A percentile compares a stretch with the other conserved stretches of the same genome.
phyloP scores from a whole-genome alignment of 2,888 invertebrate genomes.

The Nudaria mundana region DNA sequence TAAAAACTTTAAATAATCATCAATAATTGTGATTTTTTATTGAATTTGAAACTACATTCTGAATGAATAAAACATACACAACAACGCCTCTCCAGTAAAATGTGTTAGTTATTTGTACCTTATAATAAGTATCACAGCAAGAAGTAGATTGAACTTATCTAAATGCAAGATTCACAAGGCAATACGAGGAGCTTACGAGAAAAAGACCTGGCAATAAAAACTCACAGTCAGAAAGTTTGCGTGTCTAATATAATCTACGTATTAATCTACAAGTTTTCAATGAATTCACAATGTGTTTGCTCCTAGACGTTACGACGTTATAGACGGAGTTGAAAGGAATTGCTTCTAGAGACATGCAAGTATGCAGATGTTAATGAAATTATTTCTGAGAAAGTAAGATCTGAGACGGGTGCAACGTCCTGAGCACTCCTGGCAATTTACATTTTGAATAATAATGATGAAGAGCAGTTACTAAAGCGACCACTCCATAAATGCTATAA shows the following conservation, averaged over 20 bases:
- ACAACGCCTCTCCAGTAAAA: no score
- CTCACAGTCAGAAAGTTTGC: no score
- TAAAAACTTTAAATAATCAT: constrained; percentile 25
- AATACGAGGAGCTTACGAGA: no score
- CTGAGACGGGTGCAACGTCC: constrained; percentile 71
- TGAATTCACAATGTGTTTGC: constrained; percentile 23
- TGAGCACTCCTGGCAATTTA: constrained; percentile 67
- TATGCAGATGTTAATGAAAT: constrained; percentile 77
- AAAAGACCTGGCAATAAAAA: no score
- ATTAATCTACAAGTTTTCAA: no score
- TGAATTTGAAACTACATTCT: constrained; percentile 28
- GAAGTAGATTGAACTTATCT: no score
- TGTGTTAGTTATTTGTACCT: no score
- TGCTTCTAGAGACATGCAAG: constrained; percentile 51
- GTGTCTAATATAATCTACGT: no score
- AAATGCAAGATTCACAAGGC: no score
- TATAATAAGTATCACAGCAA: no score
- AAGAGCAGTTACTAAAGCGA: constrained; percentile 53
- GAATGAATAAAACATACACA: no score
- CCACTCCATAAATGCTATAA: constrained; percentile 46
- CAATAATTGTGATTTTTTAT: no score
- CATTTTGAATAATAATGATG: constrained; percentile 77
- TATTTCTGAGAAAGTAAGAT: constrained; percentile 76
- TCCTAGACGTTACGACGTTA: constrained; percentile 35
- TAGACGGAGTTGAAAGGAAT: constrained; percentile 54